Base-by-base conservation (phyloP, 1,140 invertebrate species). In the Branchinecta lindahli region DNA sequence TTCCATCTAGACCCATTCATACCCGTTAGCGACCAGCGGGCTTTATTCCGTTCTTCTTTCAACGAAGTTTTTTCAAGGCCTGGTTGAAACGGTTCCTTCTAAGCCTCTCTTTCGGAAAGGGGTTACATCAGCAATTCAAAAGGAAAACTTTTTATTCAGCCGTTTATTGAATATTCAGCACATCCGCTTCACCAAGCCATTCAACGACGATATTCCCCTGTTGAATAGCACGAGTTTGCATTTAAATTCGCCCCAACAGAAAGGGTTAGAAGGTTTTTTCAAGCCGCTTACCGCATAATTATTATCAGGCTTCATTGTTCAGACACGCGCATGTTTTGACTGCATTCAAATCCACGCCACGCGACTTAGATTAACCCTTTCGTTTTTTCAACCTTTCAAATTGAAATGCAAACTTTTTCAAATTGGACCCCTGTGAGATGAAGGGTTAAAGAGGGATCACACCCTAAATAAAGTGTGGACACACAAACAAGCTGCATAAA, bases 371-470 rank as follows among this genome's bases (percentile, higher is more conserved):
- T 61, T 61, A 61, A 61, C 52, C 52, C 52, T 61, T 61, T 61
- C 12, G 18, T 20, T 61, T 61, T 61, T 61, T 61, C 18, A 12
- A 61, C 12, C 12, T 12, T 12, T 20, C 18, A 12, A 61, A 61
- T 61, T 61, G 52, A 61, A 61, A 61, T 61, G 52, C 52, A 61
- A 61, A 61, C 52, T 61, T 61, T 61, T 61, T 61, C 52, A 61
- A 61, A 61, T 61, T 61, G 52, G 18, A 15, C 12, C 52, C 52
- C 18, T 15, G 18, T 61, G 52, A 61, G 52, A 61, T 61, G 52
- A 61, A 61, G 18, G 52, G 52, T 12, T 12, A 15, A 61, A 61
- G 12, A 15, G 52, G 52, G 12, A 15, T 61, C 18, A 12, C 12
- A 12, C 12, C 52, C 52, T 20, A 12, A 61, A 15, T 15, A 61